Conservation (phyloP, 2,113 vertebrate species). For the Canis aureus region DNA sequence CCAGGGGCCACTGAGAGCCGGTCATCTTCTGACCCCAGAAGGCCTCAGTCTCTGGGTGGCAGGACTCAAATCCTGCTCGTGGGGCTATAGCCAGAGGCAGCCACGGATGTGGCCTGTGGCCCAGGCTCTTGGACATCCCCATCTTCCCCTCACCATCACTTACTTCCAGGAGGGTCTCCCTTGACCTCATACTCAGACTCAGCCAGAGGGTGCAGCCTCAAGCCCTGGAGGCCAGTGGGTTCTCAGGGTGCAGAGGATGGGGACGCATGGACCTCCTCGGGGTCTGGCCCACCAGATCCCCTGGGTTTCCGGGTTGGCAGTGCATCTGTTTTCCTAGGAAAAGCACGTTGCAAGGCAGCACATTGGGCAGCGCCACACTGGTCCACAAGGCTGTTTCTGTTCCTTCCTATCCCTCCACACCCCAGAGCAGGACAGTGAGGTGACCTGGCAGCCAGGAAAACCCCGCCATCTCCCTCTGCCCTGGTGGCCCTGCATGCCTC, state of each 20-base stretch:
- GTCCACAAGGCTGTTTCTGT: slow-evolving; percentile 54
- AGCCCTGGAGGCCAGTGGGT: background rate
- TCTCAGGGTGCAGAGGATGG: background rate
- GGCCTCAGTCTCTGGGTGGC: background rate
- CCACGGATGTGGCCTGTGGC: fast-evolving
- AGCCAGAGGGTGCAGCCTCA: background rate
- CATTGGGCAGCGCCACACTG: background rate
- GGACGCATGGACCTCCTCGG: background rate
- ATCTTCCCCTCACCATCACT: background rate
- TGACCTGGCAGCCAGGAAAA: slow-evolving; percentile 27
- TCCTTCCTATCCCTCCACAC: background rate
- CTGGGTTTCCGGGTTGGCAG: background rate
- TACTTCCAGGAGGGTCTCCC: background rate
- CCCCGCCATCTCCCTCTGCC: background rate
- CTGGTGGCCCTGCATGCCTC: background rate
- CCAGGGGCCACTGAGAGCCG: fast-evolving
- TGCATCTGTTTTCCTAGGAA: slow-evolving; percentile 50
- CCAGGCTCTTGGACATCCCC: background rate
- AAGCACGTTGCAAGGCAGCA: background rate
- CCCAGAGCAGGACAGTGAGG: background rate
- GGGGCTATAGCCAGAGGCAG: background rate
- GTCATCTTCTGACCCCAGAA: background rate
- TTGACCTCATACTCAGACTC: background rate
- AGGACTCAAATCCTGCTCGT: background rate
- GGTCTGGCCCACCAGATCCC: background rate